phyloP scores from a whole-genome alignment of 2,797 vertebrate species.

The Vespertilio murinus region DNA sequence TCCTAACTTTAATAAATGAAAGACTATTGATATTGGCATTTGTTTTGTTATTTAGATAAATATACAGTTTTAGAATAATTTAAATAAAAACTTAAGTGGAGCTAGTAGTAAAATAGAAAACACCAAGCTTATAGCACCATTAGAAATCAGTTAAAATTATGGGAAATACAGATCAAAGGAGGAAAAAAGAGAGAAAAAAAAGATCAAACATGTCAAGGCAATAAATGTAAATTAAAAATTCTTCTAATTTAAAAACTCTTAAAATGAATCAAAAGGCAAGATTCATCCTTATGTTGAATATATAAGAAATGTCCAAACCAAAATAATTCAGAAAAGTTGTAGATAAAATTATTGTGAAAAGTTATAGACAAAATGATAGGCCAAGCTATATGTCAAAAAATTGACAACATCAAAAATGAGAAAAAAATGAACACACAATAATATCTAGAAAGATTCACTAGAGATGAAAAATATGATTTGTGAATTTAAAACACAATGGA shows the following conservation, averaged over 20 bases:
- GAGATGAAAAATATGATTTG: neutral
- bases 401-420: neutral
- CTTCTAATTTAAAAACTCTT: neutral
- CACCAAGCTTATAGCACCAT: neutral
- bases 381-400: neutral
- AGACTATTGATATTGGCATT: neutral
- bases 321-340: neutral
- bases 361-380: neutral
- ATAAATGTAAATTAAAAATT: neutral
- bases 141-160: neutral
- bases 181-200: neutral
- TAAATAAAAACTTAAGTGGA: neutral
- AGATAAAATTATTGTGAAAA: neutral
- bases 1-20: neutral
- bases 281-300: neutral
- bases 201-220: neutral
- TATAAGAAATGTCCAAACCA: neutral
- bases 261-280: neutral
- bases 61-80: neutral
- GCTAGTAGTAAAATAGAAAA: neutral
- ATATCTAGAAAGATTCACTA: neutral
- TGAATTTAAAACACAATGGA: neutral
- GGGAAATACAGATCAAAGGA: neutral
- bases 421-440: neutral
- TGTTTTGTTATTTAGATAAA: neutral